Base-by-base conservation (phyloP, 2,113 vertebrate species). In the Amphilophus citrinellus region DNA sequence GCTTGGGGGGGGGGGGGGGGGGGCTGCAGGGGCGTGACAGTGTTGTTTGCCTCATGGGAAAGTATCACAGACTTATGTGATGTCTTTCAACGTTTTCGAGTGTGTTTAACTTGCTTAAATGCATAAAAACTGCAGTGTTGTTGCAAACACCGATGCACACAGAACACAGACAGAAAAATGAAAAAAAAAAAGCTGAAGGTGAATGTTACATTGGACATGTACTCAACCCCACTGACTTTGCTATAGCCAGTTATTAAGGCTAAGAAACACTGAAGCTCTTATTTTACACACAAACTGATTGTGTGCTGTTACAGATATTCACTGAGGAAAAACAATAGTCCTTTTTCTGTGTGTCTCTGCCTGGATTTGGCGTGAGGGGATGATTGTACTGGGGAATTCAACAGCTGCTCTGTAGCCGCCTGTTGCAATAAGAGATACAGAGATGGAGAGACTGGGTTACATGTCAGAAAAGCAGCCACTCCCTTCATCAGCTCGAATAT, bases 271-370 rank as follows among this genome's bases (percentile, higher is more conserved):
- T 82, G 85, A 87, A 75, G 59, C 87, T 88, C 82, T 88, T 91
- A 80, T 90, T 89, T 84, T 75, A 85, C 88, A 77, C 81, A 81
- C 89, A 88, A 65, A 77, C 87, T 76, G 79, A 91, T 65, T 85
- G 83, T 75, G 73, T 84, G 85, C 83, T 79, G 66, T 82, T 79
- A 77, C 61, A 44, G 75, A 80, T 81, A 76, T 78, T 76, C 63
- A 58, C 84, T 42, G 73, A 61, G 97, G 97, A 94, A 47, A 97
- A 73, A 97, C 96, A 83, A 98, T 96, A 93, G 96, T 93, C 10
- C 95, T 97, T 96, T 97, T 97, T 77, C 96, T 95, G 88, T 95
- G 96, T 94, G 94, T 95, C 90, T 97, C 96, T 0, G 95, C 96
- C 22, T 97, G 95, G 86, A 97, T 94, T 9, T 93, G 93, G 32